Evolutionary conservation across 1,140 invertebrate genomes (phyloP).

Genomic region (Anoplophora glabripennis): DNA sequence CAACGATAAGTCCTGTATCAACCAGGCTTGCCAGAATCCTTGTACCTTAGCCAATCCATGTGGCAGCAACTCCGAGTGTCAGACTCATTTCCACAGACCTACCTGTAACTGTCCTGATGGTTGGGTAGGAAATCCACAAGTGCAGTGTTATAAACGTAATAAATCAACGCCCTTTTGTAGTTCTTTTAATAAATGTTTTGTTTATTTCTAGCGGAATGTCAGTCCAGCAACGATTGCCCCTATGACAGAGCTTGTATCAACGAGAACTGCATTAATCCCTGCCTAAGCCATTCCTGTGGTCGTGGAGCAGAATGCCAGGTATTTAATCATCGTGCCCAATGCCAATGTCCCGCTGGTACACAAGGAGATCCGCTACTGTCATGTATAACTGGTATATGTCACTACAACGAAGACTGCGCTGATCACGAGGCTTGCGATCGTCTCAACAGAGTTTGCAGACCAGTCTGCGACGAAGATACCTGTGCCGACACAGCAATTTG

Average conservation of each 20-base stretch:
- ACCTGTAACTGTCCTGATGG: constrained; percentile 78
- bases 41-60: constrained; percentile 75
- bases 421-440: constrained; percentile 82
- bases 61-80: constrained; percentile 74
- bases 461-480: constrained; percentile 73
- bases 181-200: not conserved
- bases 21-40: constrained; percentile 73
- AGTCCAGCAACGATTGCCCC: constrained; percentile 76
- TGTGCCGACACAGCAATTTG: constrained; percentile 77
- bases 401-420: constrained; percentile 86
- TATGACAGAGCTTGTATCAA: constrained; percentile 79
- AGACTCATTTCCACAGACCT: constrained; percentile 69
- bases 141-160: constrained; percentile 82
- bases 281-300: constrained; percentile 67
- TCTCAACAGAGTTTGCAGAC: constrained; percentile 77
- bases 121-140: constrained; percentile 82
- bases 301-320: constrained; percentile 74
- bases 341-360: constrained; percentile 77
- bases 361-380: constrained; percentile 78
- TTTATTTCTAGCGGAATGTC: constrained; percentile 73
- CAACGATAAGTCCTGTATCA: constrained; percentile 73
- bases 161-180: constrained; percentile 42
- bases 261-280: constrained; percentile 77
- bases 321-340: constrained; percentile 72
- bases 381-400: constrained; percentile 80